Evolutionary conservation across 2,113 vertebrate genomes (phyloP).

Genomic region (Pundamilia nyererei): DNA sequence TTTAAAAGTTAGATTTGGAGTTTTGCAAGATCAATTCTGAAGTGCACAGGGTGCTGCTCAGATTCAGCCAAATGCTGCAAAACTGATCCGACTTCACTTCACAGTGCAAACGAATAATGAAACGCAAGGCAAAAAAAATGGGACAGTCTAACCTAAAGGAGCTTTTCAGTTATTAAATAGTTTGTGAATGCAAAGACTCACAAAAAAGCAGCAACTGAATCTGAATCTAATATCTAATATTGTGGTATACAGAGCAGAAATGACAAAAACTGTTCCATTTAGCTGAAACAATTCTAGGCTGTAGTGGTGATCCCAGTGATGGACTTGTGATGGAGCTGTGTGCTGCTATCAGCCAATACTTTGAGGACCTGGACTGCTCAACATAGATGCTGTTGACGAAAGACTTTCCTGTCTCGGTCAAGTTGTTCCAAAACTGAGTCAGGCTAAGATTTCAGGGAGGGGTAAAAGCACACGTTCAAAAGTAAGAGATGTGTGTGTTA

Average conservation of each 20-base stretch:
- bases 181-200: neutral
- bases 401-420: neutral
- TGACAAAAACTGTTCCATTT: neutral
- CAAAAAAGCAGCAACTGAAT: neutral
- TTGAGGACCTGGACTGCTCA: neutral
- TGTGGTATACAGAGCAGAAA: neutral
- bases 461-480: neutral
- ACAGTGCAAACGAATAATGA: too few relatives aligned
- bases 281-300: neutral
- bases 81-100: neutral
- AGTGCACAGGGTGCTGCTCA: neutral
- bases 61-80: neutral
- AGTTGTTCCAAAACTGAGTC: neutral
- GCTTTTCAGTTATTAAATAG: neutral
- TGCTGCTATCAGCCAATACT: neutral
- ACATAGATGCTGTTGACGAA: neutral
- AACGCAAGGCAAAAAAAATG: too few relatives aligned
- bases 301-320: neutral
- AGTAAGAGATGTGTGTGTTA: constrained; percentile 13
- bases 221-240: neutral
- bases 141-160: neutral
- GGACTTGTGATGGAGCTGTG: neutral
- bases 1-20: neutral
- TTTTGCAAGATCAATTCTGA: neutral
- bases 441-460: neutral